Conservation (phyloP, 1,140 invertebrate genomes). For the Aphaenogaster rudis region DNA sequence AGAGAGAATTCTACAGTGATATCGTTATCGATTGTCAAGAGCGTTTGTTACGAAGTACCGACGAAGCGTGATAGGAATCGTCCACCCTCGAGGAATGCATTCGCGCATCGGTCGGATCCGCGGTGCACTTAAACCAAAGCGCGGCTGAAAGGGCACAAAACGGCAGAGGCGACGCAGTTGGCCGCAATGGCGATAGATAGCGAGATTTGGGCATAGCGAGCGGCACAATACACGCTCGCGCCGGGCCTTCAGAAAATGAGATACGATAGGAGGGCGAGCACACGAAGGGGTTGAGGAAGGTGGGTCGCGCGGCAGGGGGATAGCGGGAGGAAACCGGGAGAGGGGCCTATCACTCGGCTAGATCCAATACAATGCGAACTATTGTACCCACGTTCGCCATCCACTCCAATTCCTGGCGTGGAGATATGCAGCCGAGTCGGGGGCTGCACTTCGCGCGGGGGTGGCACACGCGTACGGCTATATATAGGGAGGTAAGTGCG, state of each 20-base stretch:
- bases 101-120: constrained; percentile 22
- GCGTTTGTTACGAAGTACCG: not conserved
- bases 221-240: constrained; percentile 69
- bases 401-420: constrained; percentile 77
- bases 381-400: constrained; percentile 77
- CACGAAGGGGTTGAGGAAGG: constrained; percentile 56
- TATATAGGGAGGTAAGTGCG: constrained; percentile 27
- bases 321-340: not conserved
- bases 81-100: constrained; percentile 26
- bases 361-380: constrained; percentile 78
- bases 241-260: constrained; percentile 74
- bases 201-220: constrained; percentile 69
- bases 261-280: constrained; percentile 61
- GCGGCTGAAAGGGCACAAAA: constrained; percentile 55
- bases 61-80: constrained; percentile 23
- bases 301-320: not conserved
- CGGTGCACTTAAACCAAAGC: constrained; percentile 51
- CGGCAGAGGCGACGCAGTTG: constrained; percentile 70
- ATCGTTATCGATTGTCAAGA: constrained; percentile 5
- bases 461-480: constrained; percentile 43
- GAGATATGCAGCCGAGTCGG: constrained; percentile 73
- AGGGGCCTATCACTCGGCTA: constrained; percentile 73
- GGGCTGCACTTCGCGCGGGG: constrained; percentile 58
- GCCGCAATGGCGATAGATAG: constrained; percentile 73
- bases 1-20: not conserved